Percentiles rank a stretch among this genome's conserved stretches.
Evolutionary conservation across 2,888 invertebrate genomes (phyloP).

Genomic region (Chloroclysta siterata): DNA sequence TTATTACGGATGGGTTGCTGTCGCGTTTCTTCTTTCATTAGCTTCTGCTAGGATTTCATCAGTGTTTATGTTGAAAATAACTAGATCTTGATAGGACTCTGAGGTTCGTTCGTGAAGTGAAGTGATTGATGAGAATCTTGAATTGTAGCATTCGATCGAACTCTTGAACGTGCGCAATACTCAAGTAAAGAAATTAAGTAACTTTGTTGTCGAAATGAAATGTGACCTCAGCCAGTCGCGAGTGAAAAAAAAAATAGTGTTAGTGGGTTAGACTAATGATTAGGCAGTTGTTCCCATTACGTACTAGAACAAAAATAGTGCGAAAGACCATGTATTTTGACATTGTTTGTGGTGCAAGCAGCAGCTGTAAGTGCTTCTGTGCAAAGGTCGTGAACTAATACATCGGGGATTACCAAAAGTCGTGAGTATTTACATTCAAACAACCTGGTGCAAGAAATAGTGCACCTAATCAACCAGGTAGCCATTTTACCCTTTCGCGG

Average conservation of each 20-base stretch:
- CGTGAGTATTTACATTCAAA: slow-evolving; percentile 35
- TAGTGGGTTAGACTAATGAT: slow-evolving; percentile 45
- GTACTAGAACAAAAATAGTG: slow-evolving; percentile 54
- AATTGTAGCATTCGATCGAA: slow-evolving; percentile 30
- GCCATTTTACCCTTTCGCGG: slow-evolving; percentile 35
- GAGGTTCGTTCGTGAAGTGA: neutral
- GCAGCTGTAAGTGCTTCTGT: slow-evolving; percentile 20
- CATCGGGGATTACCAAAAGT: slow-evolving; percentile 39
- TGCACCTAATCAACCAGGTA: slow-evolving; percentile 21
- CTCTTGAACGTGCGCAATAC: slow-evolving; percentile 49
- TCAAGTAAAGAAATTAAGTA: slow-evolving; percentile 48
- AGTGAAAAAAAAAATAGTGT: slow-evolving; percentile 44
- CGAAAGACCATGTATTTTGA: slow-evolving; percentile 56
- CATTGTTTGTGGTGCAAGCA: slow-evolving; percentile 43
- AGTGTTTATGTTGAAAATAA: neutral
- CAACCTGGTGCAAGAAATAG: slow-evolving; percentile 2
- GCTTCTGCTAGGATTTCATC: neutral
- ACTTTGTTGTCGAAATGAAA: slow-evolving; percentile 59
- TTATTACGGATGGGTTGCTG: neutral
- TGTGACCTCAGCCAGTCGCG: slow-evolving; percentile 47
- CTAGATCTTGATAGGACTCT: neutral
- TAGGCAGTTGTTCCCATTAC: slow-evolving; percentile 51
- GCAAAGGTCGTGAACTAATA: slow-evolving; percentile 46
- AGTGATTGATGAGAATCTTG: slow-evolving; percentile 17
- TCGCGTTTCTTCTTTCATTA: neutral